These are phyloP conservation scores for Tuberolachnus salignus DNA, from an alignment of 2,888 invertebrate genomes.

Conservation along the genomic window DNA sequence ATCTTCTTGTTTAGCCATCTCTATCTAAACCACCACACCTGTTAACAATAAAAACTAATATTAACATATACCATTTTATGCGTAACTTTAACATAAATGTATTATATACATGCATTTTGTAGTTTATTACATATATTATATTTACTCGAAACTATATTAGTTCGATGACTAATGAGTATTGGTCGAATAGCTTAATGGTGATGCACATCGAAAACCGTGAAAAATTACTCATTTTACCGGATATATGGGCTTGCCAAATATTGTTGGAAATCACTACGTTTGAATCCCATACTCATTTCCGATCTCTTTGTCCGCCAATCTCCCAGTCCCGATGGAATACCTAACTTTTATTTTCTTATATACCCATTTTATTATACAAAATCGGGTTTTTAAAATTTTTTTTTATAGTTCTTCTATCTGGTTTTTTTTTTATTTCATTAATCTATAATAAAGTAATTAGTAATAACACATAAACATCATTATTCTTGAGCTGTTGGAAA, in stretches of 20 bases:
- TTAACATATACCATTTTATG: too few relatives aligned
- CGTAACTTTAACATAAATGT: too few relatives aligned
- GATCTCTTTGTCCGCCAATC: slow-evolving; percentile 16
- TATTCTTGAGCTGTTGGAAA: too few relatives aligned
- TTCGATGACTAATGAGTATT: not conserved
- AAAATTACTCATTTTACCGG: slow-evolving; percentile 28
- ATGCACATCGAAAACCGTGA: slow-evolving; percentile 24
- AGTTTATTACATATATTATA: too few relatives aligned
- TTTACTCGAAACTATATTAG: not conserved
- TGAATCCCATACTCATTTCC: slow-evolving; percentile 15
- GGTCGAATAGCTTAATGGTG: not conserved
- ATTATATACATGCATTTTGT: too few relatives aligned
- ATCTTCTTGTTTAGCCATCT: not conserved
- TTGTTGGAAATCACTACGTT: slow-evolving; percentile 5
- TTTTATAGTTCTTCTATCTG: too few relatives aligned
- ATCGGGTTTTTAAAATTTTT: too few relatives aligned
- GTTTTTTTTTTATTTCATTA: too few relatives aligned
- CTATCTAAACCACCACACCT: not conserved
- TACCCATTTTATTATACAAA: not conserved
- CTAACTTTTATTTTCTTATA: not conserved
- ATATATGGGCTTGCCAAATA: slow-evolving; percentile 40
- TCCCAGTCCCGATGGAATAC: not conserved
- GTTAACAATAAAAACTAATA: not conserved
- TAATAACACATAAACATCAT: too few relatives aligned
- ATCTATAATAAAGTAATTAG: too few relatives aligned